Evolutionary conservation across 2,888 invertebrate genomes (phyloP).

Genomic region (Campoplex capitator): DNA sequence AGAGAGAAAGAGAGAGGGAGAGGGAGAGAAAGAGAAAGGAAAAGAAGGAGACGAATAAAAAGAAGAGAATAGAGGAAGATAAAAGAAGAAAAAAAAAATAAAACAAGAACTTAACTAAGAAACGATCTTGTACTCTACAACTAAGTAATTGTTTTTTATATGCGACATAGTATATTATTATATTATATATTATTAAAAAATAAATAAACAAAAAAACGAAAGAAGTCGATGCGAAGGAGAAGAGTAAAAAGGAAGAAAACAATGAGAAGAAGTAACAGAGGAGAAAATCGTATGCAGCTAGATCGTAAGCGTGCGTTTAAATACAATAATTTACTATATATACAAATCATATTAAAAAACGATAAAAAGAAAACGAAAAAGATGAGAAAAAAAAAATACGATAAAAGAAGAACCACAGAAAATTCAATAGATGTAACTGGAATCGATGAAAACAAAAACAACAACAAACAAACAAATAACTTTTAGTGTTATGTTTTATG

Average conservation of each 20-base stretch:
- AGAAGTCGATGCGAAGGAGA: constrained; percentile 41
- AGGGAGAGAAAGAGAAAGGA: constrained; percentile 5
- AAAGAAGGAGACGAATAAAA: neutral
- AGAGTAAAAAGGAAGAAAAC: constrained; percentile 39
- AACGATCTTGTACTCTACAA: constrained; percentile 83
- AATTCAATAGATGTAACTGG: constrained; percentile 75
- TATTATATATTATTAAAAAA: constrained; percentile 79
- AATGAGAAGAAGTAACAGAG: constrained; percentile 64
- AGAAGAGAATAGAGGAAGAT: constrained; percentile 64
- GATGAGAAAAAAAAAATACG: constrained; percentile 12
- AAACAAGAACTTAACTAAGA: constrained; percentile 70
- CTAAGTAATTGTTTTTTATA: constrained; percentile 84
- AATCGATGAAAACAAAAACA: constrained; percentile 63
- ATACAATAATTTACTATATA: constrained; percentile 78
- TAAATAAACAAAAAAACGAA: constrained; percentile 47
- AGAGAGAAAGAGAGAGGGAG: constrained; percentile 4
- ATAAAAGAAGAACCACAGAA: constrained; percentile 7
- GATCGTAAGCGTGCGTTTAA: constrained; percentile 80
- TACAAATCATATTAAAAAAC: constrained; percentile 64
- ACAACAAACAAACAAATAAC: constrained; percentile 67
- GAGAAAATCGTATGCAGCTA: constrained; percentile 78
- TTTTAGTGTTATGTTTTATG: constrained; percentile 81
- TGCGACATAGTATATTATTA: constrained; percentile 83
- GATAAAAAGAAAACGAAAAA: constrained; percentile 64
- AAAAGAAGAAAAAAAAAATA: constrained; percentile 48